phyloP scores from a whole-genome alignment of 2,888 invertebrate species.

The Automeris io region DNA sequence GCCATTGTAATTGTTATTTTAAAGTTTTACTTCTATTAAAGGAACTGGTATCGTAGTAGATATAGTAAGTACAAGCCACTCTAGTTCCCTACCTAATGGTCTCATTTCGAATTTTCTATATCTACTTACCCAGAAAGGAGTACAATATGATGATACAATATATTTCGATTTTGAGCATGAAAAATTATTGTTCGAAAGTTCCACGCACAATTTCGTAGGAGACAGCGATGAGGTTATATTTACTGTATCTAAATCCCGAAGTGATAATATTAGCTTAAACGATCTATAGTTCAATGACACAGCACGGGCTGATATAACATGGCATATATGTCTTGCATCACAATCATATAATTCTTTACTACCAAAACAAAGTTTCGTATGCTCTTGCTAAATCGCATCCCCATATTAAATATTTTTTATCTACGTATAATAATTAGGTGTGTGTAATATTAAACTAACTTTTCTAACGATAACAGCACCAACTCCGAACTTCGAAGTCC shows the following conservation, averaged over 20 bases:
- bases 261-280: constrained; percentile 2
- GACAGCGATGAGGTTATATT: no score
- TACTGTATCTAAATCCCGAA: neutral
- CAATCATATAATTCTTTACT: neutral
- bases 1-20: no score
- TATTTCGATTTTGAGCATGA: no score
- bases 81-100: no score
- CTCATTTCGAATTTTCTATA: no score
- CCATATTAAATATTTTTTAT: neutral
- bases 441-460: neutral
- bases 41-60: no score
- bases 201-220: no score
- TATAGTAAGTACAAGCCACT: no score
- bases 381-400: neutral
- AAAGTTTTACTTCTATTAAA: no score
- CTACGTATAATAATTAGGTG: neutral
- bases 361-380: neutral
- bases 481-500: constrained; percentile 30
- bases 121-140: no score
- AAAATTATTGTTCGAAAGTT: no score
- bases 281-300: constrained; percentile 3
- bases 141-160: no score
- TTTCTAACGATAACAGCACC: constrained; percentile 22
- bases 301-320: neutral
- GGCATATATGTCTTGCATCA: neutral